A percentile compares a stretch with the other conserved stretches of the same genome.
phyloP scores from a whole-genome alignment of 2,797 vertebrate genomes.

The Brachyrhaphis roseni region DNA sequence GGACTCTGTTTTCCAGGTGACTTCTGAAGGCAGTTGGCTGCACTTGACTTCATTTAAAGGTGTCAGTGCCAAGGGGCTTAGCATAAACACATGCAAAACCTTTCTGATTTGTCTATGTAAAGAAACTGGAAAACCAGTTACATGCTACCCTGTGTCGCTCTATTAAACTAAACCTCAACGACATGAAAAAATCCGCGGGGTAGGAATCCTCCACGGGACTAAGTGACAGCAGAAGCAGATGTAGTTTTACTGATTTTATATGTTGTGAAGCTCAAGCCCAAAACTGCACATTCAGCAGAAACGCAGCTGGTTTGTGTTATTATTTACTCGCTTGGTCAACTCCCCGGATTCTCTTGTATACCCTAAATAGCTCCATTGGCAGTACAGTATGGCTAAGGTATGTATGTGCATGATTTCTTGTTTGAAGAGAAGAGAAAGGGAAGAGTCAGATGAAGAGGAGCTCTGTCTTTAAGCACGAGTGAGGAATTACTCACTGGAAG shows the following conservation, averaged over 20 bases:
- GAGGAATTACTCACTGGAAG: constrained; percentile 41
- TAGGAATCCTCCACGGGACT: neutral
- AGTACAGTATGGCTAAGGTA: constrained; percentile 51
- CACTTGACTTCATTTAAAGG: neutral
- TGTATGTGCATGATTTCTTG: constrained; percentile 59
- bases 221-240: constrained; percentile 34
- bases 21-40: neutral
- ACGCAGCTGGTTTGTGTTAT: constrained; percentile 80
- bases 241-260: constrained; percentile 19
- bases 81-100: neutral
- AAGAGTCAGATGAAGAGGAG: constrained; percentile 40
- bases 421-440: constrained; percentile 58
- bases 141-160: neutral
- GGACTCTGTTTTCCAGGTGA: constrained; percentile 1
- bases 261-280: constrained; percentile 44
- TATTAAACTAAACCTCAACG: neutral
- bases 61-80: neutral
- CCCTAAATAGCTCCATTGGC: constrained; percentile 57
- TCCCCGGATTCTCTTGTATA: constrained; percentile 67
- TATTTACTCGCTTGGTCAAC: constrained; percentile 79
- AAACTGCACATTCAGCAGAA: constrained; percentile 55
- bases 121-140: neutral
- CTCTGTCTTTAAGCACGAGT: constrained; percentile 50
- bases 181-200: neutral
- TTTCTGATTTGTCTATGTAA: neutral